phyloP scores from a whole-genome alignment of 1,140 invertebrate genomes.

The Platorchestia sp. region DNA sequence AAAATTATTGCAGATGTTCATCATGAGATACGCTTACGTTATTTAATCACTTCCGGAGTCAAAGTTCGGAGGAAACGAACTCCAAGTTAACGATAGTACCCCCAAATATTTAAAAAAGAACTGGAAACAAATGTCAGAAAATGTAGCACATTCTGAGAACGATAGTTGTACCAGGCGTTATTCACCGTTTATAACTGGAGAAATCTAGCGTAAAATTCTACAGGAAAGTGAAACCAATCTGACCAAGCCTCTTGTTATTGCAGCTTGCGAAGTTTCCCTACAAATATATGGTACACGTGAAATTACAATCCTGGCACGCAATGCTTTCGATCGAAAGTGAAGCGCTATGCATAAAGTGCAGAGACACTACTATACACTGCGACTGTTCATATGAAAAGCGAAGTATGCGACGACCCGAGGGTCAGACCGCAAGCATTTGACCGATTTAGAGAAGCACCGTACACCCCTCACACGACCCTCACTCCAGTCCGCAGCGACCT shows the following conservation, averaged over 20 bases:
- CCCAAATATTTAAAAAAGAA: neutral
- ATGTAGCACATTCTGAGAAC: neutral
- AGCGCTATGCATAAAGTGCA: neutral
- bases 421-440: slow-evolving; percentile 12
- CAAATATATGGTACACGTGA: neutral
- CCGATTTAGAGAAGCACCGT: neutral
- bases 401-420: neutral
- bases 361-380: neutral
- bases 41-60: neutral
- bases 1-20: neutral
- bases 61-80: neutral
- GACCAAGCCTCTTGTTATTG: neutral
- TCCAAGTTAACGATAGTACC: neutral
- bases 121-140: neutral
- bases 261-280: neutral
- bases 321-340: neutral
- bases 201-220: neutral
- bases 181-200: neutral
- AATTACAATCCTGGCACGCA: neutral
- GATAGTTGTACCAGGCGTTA: neutral
- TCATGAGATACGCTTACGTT: neutral
- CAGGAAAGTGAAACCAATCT: neutral
- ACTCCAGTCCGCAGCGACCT: neutral
- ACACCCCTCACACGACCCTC: slow-evolving; percentile 5
- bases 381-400: neutral